Evolutionary conservation across 2,888 invertebrate species (phyloP), one percentile per base, ranked within the genome.

Genomic region (Tipula lateralis): DNA sequence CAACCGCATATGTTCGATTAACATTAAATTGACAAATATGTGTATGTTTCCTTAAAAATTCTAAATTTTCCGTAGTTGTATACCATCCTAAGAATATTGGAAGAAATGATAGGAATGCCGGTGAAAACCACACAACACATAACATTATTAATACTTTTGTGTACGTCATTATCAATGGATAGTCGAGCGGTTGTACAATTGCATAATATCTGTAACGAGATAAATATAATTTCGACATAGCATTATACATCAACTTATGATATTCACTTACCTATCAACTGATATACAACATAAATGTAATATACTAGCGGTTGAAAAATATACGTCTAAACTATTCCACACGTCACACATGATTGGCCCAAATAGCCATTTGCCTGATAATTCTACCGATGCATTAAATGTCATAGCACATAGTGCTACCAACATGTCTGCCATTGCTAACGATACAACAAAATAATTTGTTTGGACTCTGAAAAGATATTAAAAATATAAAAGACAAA

Each of bases 81-180:
- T 98, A 98, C 95, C 97, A 96, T 29, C 96, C 97, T 90, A 97
- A 95, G 89, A 98, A 97, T 86, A 98, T 98, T 3, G 98, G 98
- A 24, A 97, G 92, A 89, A 98, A 98, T 0, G 98, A 98, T 84
- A 98, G 95, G 85, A 97, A 90, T 0, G 96, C 96, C 0, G 98
- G 97, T 85, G 96, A 95, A 87, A 96, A 93, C 98, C 98, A 98
- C 0, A 97, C 97, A 5, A 95, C 93, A 16, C 95, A 93, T 85
- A 97, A 89, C 96, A 96, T 96, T 30, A 96, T 92, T 0, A 94
- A 94, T 0, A 95, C 95, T 3, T 95, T 95, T 87, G 93, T 92
- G 87, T 95, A 94, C 0, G 97, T 97, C 96, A 98, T 97, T 85
- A 96, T 96, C 66, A 96, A 93, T 12, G 97, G 96, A 89, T 98